Conservation (phyloP, 2,888 invertebrate species). For the Zeuzera pyrina region DNA sequence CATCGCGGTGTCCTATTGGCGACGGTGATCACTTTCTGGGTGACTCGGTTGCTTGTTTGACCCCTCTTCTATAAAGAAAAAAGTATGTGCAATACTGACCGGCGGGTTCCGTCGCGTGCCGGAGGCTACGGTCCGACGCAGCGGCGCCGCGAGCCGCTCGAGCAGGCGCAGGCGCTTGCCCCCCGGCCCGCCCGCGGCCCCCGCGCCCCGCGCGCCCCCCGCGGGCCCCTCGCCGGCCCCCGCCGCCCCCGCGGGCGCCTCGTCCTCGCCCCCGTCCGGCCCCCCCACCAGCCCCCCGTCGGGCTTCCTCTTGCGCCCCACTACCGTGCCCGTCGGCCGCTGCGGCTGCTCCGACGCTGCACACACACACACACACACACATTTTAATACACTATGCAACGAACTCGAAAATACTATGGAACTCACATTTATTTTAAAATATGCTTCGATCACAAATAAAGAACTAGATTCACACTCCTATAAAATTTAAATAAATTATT, state of each 20-base stretch:
- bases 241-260: conserved; percentile 6
- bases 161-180: conserved; percentile 45
- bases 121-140: conserved; percentile 21
- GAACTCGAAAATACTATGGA: too few relatives aligned
- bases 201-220: conserved; percentile 10
- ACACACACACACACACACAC: too few relatives aligned
- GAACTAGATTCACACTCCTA: too few relatives aligned
- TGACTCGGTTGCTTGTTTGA: too few relatives aligned
- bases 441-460: too few relatives aligned
- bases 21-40: too few relatives aligned
- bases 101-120: conserved; percentile 28
- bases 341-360: conserved; percentile 13
- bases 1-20: too few relatives aligned
- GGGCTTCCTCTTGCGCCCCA: conserved; percentile 59
- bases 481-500: too few relatives aligned
- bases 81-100: too few relatives aligned
- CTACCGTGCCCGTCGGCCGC: conserved; percentile 56
- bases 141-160: conserved; percentile 36
- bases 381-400: too few relatives aligned
- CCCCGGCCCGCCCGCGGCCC: conserved; percentile 6
- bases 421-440: too few relatives aligned
- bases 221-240: conserved; percentile 11
- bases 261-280: conserved; percentile 21
- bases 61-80: too few relatives aligned
- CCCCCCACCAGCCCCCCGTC: conserved; percentile 19